Evolutionary conservation across 2,113 vertebrate species (phyloP), one percentile per base, ranked within the genome.

Genomic region (Pollimyrus isidori): DNA sequence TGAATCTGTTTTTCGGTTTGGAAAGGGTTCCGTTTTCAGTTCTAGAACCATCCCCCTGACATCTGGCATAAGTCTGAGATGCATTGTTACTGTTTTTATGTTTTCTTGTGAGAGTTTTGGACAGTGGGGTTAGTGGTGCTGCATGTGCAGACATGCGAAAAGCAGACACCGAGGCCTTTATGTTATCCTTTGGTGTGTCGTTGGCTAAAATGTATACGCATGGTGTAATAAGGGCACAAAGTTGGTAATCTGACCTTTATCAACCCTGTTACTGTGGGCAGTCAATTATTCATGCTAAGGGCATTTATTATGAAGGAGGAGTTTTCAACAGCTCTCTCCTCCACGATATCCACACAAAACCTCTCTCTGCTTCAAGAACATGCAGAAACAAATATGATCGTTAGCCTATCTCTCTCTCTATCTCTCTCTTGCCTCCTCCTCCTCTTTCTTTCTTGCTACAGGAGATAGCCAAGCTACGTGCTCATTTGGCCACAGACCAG

Each of bases 401-500:
- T 3, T 42, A 15, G 45, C 26, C 10, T 7, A 91, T 83, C 48
- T 39, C 19, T 11, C 5, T 86, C 69, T 73, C 23, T 23, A 39
- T n/a, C 35, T 88, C 21, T 69, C 56, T 30, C 10, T 7, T 91
- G 7, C 5, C 82, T 52, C 62, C n/a, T 23, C n/a, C 26, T 65
- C 11, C 19, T 88, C 46, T 88, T 48, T 76, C 11, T 80, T 26
- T 1, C 39, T 80, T 49, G 9, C 4, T 92, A 46, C 73, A 97
- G 96, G 96, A 97, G 73, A 89, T 93, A 85, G 94, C 5, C 3
- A 56, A 92, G 0, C 21, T 96, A 82, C 96, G 92, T 91, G 39
- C 91, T 0, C 95, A 94, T n/a, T 62, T 96, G 89, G 80, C 92
- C 90, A 96, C 92, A 1, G 95, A 96, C 90, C 95, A 96, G 91